Conservation (phyloP, 2,888 invertebrate species). For the Zygaena filipendulae region DNA sequence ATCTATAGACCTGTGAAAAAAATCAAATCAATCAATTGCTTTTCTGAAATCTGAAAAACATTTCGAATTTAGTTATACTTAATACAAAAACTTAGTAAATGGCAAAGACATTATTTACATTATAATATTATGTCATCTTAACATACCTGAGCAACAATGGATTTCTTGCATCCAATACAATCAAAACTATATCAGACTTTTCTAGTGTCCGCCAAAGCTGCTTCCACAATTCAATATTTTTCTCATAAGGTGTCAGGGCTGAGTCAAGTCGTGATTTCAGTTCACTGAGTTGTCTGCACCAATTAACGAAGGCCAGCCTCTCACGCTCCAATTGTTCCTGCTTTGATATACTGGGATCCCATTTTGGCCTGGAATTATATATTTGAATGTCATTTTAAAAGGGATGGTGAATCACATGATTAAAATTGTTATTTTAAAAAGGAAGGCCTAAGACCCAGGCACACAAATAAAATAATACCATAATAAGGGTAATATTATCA, state of each 20-base stretch:
- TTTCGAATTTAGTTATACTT: too few species aligned
- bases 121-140: too few species aligned
- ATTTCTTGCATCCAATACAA: slow-evolving; percentile 97
- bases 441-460: too few species aligned
- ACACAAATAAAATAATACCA: too few species aligned
- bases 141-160: slow-evolving; percentile 82
- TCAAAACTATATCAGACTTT: slow-evolving; percentile 90
- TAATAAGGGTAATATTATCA: too few species aligned
- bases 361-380: slow-evolving; percentile 74
- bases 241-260: slow-evolving; percentile 95
- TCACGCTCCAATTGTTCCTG: slow-evolving; percentile 86
- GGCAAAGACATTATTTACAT: neutral
- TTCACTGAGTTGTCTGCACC: slow-evolving; percentile 86
- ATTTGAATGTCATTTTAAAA: too few species aligned
- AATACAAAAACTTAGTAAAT: too few species aligned
- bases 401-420: too few species aligned
- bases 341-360: slow-evolving; percentile 79
- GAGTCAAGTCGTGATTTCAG: slow-evolving; percentile 82
- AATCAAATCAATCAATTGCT: too few species aligned
- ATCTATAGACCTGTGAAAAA: slow-evolving; percentile 85
- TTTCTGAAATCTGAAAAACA: too few species aligned
- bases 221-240: slow-evolving; percentile 97
- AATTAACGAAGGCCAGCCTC: slow-evolving; percentile 85
- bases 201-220: slow-evolving; percentile 99
- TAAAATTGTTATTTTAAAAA: too few species aligned